Base-by-base conservation (phyloP, 2,888 invertebrate species). In the Anodontia alba region DNA sequence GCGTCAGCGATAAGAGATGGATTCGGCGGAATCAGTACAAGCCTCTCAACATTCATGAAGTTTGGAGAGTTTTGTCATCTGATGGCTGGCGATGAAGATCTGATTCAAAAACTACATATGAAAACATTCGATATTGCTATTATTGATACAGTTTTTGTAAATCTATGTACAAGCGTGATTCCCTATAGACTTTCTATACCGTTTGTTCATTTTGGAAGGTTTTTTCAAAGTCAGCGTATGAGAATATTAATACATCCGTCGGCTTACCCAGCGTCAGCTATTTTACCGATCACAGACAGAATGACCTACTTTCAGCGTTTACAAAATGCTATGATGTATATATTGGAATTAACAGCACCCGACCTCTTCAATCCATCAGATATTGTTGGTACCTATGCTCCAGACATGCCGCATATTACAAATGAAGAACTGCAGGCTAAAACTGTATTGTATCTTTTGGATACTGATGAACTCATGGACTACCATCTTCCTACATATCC, bases 401-500 rank as follows among this genome's bases (percentile, higher is more conserved):
- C 86, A 26, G 81, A 84, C 10, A 72, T 51, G n/a, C n/a, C n/a
- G n/a, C n/a, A n/a, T n/a, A n/a, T n/a, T n/a, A n/a, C n/a, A n/a
- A n/a, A n/a, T n/a, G n/a, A n/a, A n/a, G n/a, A n/a, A n/a, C n/a
- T n/a, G n/a, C n/a, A n/a, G n/a, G n/a, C n/a, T n/a, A n/a, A n/a
- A n/a, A n/a, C n/a, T n/a, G n/a, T n/a, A n/a, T n/a, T n/a, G n/a
- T n/a, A n/a, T n/a, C n/a, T n/a, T n/a, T n/a, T n/a, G n/a, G n/a
- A n/a, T n/a, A n/a, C n/a, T n/a, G n/a, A n/a, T n/a, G n/a, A n/a
- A n/a, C n/a, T n/a, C n/a, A n/a, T n/a, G n/a, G n/a, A n/a, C n/a
- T n/a, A n/a, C n/a, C n/a, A n/a, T n/a, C n/a, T 69, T 2, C 84
- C 88, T 1, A 12, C 54, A 10, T 68, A 87, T 68, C 88, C 88